phyloP scores from a whole-genome alignment of 2,797 vertebrate species.

The Mus spretus region DNA sequence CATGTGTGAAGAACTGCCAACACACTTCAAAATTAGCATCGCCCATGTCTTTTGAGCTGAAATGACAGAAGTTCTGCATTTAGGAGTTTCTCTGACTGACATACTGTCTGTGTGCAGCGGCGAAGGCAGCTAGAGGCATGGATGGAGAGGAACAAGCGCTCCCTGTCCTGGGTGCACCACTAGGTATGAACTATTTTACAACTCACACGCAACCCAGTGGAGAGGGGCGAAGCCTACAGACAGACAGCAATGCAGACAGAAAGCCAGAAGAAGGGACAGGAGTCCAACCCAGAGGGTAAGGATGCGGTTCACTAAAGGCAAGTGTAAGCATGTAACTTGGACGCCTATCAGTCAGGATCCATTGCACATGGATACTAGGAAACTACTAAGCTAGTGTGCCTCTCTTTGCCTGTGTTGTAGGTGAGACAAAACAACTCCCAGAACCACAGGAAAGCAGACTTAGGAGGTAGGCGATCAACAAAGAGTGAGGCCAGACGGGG shows the following conservation, averaged over 20 bases:
- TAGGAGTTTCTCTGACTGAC: not conserved
- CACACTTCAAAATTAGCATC: not conserved
- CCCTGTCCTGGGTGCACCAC: rapidly evolving
- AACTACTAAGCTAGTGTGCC: not conserved
- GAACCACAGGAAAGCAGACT: not conserved
- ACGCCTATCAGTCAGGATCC: not conserved
- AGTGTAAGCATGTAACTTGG: not conserved
- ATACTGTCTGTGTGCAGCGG: not conserved
- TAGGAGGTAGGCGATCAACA: not conserved
- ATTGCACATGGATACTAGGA: too few species aligned
- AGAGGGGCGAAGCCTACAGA: not conserved
- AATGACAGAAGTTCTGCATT: not conserved
- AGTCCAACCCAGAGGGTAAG: not conserved
- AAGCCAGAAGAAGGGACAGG: too few species aligned
- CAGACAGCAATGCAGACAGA: not conserved
- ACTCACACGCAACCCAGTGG: too few species aligned
- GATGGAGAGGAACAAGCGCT: rapidly evolving
- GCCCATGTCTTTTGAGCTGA: not conserved
- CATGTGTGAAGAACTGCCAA: not conserved
- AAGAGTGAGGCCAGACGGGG: not conserved
- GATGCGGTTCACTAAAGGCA: not conserved
- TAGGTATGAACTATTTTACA: rapidly evolving
- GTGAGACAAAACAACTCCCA: not conserved
- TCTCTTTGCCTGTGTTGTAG: not conserved
- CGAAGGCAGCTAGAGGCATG: not conserved